Evolutionary conservation across 1,140 invertebrate genomes (phyloP).

Genomic region (Tetramorium parvispinum): DNA sequence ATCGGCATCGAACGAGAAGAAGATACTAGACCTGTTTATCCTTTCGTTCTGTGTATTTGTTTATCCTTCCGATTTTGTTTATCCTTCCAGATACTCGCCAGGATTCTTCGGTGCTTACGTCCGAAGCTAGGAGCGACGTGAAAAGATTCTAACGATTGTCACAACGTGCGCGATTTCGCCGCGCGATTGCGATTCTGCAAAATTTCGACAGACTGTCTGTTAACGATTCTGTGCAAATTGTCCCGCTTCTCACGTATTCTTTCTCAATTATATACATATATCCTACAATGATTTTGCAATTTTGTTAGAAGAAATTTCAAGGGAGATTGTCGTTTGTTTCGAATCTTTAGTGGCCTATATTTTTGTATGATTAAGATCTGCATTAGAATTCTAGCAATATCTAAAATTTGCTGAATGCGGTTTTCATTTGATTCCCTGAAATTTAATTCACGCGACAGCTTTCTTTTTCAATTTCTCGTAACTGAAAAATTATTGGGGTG

Average conservation of each 20-base stretch:
- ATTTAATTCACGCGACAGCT: not conserved
- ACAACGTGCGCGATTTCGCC: not conserved
- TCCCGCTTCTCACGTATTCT: not conserved
- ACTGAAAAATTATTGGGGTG: not conserved
- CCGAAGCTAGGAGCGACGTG: not conserved
- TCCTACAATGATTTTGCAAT: not conserved
- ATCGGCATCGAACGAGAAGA: not conserved
- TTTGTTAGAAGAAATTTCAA: not conserved
- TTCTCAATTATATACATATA: not conserved
- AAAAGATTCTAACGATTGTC: constrained; percentile 40
- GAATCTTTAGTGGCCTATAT: not conserved
- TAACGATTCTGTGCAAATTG: not conserved
- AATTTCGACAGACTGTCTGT: not conserved
- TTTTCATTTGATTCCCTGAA: not conserved
- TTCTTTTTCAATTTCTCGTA: not conserved
- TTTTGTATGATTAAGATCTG: not conserved
- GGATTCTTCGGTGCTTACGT: not conserved
- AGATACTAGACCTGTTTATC: not conserved
- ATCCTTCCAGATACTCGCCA: not conserved
- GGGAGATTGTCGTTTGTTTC: not conserved
- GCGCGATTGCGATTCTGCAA: not conserved
- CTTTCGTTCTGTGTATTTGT: not conserved
- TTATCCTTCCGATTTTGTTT: not conserved
- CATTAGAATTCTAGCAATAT: not conserved
- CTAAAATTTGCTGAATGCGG: not conserved